Evolutionary conservation across 2,113 vertebrate genomes (phyloP).

Genomic region (Xenus cinereus): DNA sequence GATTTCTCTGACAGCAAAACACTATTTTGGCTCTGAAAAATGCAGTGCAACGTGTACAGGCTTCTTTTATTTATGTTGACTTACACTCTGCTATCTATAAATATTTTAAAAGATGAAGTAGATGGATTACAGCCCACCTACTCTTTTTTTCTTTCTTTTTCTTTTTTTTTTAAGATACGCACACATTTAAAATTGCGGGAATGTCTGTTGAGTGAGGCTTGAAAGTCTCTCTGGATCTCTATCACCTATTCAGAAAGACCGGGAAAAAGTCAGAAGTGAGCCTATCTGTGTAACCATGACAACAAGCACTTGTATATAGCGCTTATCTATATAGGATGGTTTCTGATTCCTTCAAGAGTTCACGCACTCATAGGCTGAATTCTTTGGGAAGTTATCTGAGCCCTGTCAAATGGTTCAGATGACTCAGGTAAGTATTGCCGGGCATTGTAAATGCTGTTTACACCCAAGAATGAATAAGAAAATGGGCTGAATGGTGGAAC

Average conservation of each 20-base stretch:
- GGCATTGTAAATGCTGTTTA: background rate
- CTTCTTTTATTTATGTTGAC: slow-evolving; percentile 29
- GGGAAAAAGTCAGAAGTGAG: slow-evolving; percentile 15
- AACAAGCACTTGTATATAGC: slow-evolving; percentile 13
- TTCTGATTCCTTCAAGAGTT: slow-evolving; percentile 26
- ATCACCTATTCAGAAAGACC: background rate
- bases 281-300: slow-evolving; percentile 47
- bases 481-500: background rate
- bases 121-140: background rate
- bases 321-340: background rate
- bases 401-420: background rate
- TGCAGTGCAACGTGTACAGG: background rate
- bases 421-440: background rate
- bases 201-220: background rate
- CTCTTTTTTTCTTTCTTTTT: background rate
- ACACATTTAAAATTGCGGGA: background rate
- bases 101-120: slow-evolving; percentile 45
- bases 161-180: accelerated
- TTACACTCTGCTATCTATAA: slow-evolving; percentile 11
- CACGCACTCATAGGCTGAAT: background rate
- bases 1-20: slow-evolving; percentile 5
- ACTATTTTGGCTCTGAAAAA: slow-evolving; percentile 19
- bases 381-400: slow-evolving; percentile 19
- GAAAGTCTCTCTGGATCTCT: slow-evolving; percentile 26
- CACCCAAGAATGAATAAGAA: background rate